phyloP scores from a whole-genome alignment of 2,797 vertebrate species.

The Meda fulgida region DNA sequence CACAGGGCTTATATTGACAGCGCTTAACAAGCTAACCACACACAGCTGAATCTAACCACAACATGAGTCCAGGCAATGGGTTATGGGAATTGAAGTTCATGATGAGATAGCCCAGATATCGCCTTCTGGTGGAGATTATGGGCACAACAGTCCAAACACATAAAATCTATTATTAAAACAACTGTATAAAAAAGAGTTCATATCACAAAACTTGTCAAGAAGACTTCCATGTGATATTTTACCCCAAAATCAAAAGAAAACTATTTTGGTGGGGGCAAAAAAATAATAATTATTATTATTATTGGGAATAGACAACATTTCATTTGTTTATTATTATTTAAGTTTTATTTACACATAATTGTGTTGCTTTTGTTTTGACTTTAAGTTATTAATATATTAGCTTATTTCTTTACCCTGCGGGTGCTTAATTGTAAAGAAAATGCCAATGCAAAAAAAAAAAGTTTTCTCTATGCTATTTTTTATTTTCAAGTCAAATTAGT shows the following conservation, averaged over 20 bases:
- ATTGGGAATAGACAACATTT: not conserved
- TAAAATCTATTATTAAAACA: not conserved
- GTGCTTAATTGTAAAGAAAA: not conserved
- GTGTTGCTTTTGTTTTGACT: not conserved
- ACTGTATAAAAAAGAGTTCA: not conserved
- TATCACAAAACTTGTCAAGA: not conserved
- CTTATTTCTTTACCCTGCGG: not conserved
- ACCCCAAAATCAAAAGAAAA: not conserved
- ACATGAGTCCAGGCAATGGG: not conserved
- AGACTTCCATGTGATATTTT: not conserved
- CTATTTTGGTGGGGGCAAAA: not conserved
- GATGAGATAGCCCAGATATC: not conserved
- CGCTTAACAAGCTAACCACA: not conserved
- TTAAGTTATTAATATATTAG: not conserved
- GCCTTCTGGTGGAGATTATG: not conserved
- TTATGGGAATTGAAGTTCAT: not conserved
- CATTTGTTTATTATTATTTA: not conserved
- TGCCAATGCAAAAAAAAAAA: not conserved
- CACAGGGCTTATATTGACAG: not conserved
- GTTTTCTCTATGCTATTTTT: not conserved
- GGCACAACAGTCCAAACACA: no score
- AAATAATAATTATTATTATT: no score
- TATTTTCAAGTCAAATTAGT: no score
- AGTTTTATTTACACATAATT: not conserved
- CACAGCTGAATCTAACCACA: not conserved